Base-by-base conservation (phyloP, 2,888 invertebrate genomes). In the Pediacus dermestoides region DNA sequence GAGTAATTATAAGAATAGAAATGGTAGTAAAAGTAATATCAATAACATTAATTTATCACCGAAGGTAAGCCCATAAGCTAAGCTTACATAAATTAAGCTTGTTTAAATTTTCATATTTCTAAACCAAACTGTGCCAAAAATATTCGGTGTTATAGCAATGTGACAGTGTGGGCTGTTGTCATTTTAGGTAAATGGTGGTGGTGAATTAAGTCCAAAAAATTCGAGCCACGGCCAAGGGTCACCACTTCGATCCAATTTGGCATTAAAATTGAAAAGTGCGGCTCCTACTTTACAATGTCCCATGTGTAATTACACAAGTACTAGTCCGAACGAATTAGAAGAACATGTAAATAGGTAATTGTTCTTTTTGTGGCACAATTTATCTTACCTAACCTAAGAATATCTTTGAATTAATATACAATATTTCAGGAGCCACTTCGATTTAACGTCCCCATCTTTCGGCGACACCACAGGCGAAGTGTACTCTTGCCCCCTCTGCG, bases 401-500 rank as follows among this genome's bases (percentile, higher is more conserved):
- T n/a, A n/a, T n/a, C n/a, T n/a, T n/a, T n/a, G n/a, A n/a, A n/a
- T n/a, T n/a, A n/a, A n/a, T n/a, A n/a, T n/a, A n/a, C n/a, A n/a
- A n/a, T 32, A 16, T 48, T 57, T 22, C 42, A 76, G 88, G 33
- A 82, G 84, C 46, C 88, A 88, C 67, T 88, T 89, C 70, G 87
- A 88, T 67, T 72, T 85, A 25, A 86, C 84, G 4, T 86, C 85
- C 27, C 87, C 87, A 7, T 82, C 82, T 42, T 68, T 82, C 11
- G 61, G 61, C 16, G 52, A 46, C 2, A 28, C n/a, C 68, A 75
- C 74, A 64, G 74, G 27, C 55, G 77, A 64, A 54, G 68, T 73
- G 6, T 85, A 79, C 54, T 80, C 82, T 48, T 90, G 90, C 62
- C 89, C 90, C 0, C 76, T 90, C 27, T 90, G 90, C 68, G 77